A percentile compares a stretch with the other conserved stretches of the same genome.
Conservation (phyloP, 1,140 invertebrate species). For the Proales similis region DNA sequence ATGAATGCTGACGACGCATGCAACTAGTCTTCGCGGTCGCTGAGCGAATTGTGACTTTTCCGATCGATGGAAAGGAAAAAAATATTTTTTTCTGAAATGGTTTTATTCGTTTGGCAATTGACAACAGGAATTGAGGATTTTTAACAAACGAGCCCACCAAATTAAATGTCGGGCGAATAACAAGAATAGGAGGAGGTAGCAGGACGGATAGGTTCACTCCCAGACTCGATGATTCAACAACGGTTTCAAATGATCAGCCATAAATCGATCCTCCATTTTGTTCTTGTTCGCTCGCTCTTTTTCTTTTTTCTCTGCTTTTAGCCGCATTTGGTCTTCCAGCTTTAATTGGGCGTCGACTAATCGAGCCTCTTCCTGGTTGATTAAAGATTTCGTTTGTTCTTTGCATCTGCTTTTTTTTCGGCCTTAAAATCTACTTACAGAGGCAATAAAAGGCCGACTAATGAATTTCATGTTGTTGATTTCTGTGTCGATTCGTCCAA, state of each 20-base stretch:
- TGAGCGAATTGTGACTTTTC: no score
- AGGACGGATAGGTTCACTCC: no score
- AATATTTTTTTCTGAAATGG: no score
- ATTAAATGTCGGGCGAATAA: no score
- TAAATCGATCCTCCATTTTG: slow-evolving; percentile 19
- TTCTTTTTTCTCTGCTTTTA: slow-evolving; percentile 4
- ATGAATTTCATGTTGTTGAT: slow-evolving; percentile 35
- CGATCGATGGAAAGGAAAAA: no score
- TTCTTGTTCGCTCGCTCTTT: slow-evolving; percentile 18
- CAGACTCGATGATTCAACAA: slow-evolving; percentile 32
- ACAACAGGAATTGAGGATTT: no score
- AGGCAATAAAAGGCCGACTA: slow-evolving; percentile 14
- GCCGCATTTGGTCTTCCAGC: not conserved
- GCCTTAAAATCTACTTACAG: no score
- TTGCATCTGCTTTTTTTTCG: not conserved
- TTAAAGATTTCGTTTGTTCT: not conserved
- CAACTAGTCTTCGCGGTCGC: no score
- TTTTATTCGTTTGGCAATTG: no score
- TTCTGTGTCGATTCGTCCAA: slow-evolving; percentile 27
- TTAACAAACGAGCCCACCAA: no score
- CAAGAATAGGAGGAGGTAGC: no score
- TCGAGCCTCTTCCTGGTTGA: slow-evolving; percentile 19
- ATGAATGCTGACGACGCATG: no score
- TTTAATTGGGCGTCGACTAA: slow-evolving; percentile 9
- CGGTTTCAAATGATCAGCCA: slow-evolving; percentile 18